A percentile compares a stretch with the other conserved stretches of the same genome.
phyloP scores from a whole-genome alignment of 2,797 vertebrate genomes.

The Lagodon rhomboides region DNA sequence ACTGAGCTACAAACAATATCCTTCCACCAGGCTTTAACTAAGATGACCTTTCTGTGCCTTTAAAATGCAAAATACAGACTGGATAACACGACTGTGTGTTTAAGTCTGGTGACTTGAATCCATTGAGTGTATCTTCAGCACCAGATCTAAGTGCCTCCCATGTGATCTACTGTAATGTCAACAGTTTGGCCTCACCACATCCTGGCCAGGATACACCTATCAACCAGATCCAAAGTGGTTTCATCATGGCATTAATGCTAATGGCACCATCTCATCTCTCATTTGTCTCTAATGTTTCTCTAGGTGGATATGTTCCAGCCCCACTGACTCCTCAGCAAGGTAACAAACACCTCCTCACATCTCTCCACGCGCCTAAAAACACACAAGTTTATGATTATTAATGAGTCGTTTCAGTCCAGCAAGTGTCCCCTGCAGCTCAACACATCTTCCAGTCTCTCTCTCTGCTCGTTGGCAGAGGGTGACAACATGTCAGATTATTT shows the following conservation, averaged over 20 bases:
- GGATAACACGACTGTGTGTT: neutral
- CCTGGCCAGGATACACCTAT: conserved; percentile 24
- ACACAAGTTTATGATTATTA: neutral
- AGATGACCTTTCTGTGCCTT: neutral
- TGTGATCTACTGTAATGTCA: conserved; percentile 26
- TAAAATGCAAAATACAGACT: neutral
- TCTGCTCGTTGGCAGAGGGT: conserved; percentile 14
- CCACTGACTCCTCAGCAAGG: conserved; percentile 86
- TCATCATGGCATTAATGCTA: conserved; percentile 15
- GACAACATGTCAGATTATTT: conserved; percentile 43
- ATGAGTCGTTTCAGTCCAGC: neutral
- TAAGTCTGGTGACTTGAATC: conserved; percentile 2
- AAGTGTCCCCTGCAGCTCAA: neutral
- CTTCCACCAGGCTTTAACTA: neutral
- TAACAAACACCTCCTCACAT: conserved; percentile 53
- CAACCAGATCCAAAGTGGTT: conserved; percentile 27
- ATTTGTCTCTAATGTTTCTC: conserved; percentile 48
- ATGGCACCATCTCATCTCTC: conserved; percentile 28
- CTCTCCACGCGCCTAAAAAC: neutral
- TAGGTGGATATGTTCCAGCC: conserved; percentile 81
- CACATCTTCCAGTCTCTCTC: conserved; percentile 13
- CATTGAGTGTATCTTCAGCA: conserved; percentile 12
- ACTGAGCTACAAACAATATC: no score
- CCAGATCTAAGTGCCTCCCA: conserved; percentile 33
- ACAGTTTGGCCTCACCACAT: conserved; percentile 27